A percentile compares a stretch with the other conserved stretches of the same genome.
These are phyloP conservation scores for Morone chrysops DNA, from an alignment of 2,113 vertebrate species.

Conservation along the genomic window DNA sequence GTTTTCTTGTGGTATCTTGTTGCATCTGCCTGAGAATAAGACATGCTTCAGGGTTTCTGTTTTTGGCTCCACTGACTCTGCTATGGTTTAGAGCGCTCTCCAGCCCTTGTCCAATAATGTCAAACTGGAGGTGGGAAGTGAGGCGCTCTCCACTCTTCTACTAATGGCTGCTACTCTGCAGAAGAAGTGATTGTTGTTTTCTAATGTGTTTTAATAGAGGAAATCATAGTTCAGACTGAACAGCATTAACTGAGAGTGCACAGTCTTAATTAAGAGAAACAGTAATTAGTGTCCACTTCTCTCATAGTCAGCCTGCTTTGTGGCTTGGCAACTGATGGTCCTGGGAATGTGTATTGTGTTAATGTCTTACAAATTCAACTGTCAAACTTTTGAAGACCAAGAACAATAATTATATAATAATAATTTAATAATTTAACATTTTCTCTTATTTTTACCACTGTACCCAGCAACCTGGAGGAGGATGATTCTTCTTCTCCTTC, in stretches of 20 bases:
- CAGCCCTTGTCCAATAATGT: slow-evolving; percentile 26
- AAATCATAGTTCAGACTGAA: slow-evolving; percentile 14
- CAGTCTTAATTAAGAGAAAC: background rate
- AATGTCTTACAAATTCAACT: background rate
- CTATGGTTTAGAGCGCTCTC: slow-evolving; percentile 29
- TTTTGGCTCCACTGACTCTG: slow-evolving; percentile 20
- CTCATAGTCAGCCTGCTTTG: background rate
- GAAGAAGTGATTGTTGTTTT: background rate
- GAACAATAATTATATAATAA: background rate
- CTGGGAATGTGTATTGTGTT: background rate
- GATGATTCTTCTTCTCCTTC: background rate
- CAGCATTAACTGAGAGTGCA: background rate
- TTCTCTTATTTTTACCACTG: background rate
- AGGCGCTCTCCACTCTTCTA: background rate
- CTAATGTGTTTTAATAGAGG: background rate
- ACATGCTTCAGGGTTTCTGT: slow-evolving; percentile 42
- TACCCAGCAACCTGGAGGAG: background rate
- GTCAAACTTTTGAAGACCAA: background rate
- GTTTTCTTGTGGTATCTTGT: slow-evolving; percentile 7
- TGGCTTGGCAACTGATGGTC: background rate
- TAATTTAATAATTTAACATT: background rate
- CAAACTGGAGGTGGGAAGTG: slow-evolving; percentile 18
- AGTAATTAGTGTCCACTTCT: background rate
- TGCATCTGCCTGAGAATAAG: slow-evolving; percentile 42
- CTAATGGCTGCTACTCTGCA: slow-evolving; percentile 12